Conservation (phyloP, 1,140 invertebrate species). For the Aphelinus certus region DNA sequence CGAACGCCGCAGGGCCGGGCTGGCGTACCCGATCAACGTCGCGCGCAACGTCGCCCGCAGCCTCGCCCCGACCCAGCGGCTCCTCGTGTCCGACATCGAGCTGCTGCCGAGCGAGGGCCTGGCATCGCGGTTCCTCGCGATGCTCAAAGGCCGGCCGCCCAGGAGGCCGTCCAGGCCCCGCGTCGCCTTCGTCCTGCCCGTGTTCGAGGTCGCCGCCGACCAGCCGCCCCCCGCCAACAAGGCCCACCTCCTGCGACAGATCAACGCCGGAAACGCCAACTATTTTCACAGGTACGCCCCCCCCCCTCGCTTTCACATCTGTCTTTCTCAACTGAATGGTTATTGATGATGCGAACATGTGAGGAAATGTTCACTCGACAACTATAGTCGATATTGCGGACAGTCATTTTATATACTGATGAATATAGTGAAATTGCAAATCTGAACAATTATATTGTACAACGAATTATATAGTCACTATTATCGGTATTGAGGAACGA, state of each 20-base stretch:
- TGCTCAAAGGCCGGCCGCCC: slow-evolving; percentile 66
- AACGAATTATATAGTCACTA: too few relatives aligned
- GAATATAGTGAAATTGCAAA: too few relatives aligned
- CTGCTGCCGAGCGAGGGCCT: slow-evolving; percentile 75
- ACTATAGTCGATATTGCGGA: too few relatives aligned
- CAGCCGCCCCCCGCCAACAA: slow-evolving; percentile 72
- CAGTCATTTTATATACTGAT: too few relatives aligned
- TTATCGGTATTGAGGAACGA: too few relatives aligned
- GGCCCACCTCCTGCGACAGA: slow-evolving; percentile 60
- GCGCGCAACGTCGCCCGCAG: slow-evolving; percentile 76
- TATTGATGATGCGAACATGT: too few relatives aligned
- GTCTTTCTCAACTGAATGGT: too few relatives aligned
- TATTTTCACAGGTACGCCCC: slow-evolving; percentile 70
- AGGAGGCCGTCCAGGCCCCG: slow-evolving; percentile 48
- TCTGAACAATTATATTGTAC: too few relatives aligned
- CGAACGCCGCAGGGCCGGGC: slow-evolving; percentile 64
- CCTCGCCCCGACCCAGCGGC: slow-evolving; percentile 70
- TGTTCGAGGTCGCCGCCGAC: slow-evolving; percentile 78
- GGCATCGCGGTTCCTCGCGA: slow-evolving; percentile 71
- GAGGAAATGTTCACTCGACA: too few relatives aligned
- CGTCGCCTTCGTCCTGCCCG: slow-evolving; percentile 75
- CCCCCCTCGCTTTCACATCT: too few relatives aligned
- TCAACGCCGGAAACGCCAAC: slow-evolving; percentile 56
- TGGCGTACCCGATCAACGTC: slow-evolving; percentile 82
- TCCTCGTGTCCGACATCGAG: slow-evolving; percentile 82